A percentile compares a stretch with the other conserved stretches of the same genome.
These are phyloP conservation scores for Lycocerus yunnanus DNA, from an alignment of 2,888 invertebrate species.

Conservation along the genomic window DNA sequence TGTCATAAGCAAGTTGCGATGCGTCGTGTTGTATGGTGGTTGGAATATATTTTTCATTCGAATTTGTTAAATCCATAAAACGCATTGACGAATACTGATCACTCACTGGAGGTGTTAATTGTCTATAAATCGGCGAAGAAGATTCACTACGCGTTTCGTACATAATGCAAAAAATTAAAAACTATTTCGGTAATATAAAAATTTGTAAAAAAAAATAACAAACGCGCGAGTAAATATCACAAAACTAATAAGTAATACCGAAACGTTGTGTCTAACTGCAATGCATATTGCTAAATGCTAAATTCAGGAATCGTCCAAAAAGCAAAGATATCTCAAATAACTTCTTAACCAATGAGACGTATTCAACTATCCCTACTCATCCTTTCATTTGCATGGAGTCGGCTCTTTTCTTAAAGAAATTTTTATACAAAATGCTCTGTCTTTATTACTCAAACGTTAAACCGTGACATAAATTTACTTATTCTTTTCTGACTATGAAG, in stretches of 20 bases:
- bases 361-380: conserved; percentile 24
- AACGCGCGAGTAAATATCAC: neutral
- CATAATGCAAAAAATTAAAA: conserved; percentile 39
- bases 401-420: conserved; percentile 30
- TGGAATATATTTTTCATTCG: conserved; percentile 45
- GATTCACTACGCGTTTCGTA: conserved; percentile 48
- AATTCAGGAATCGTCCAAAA: conserved; percentile 35
- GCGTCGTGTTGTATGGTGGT: conserved; percentile 30
- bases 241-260: conserved; percentile 1
- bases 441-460: conserved; percentile 21
- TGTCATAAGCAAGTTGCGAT: conserved; percentile 16
- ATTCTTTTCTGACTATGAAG: conserved; percentile 4
- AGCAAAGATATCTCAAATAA: conserved; percentile 35
- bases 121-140: conserved; percentile 47
- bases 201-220: neutral
- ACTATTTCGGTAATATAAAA: neutral
- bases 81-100: conserved; percentile 48
- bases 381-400: conserved; percentile 32
- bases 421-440: conserved; percentile 28
- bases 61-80: conserved; percentile 54
- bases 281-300: conserved; percentile 37
- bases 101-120: conserved; percentile 43
- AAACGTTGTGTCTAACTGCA: conserved; percentile 5
- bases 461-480: conserved; percentile 16
- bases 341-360: conserved; percentile 32